These are phyloP conservation scores for Drosophila busckii DNA, from an alignment of 1,140 invertebrate species.

Conservation along the genomic window DNA sequence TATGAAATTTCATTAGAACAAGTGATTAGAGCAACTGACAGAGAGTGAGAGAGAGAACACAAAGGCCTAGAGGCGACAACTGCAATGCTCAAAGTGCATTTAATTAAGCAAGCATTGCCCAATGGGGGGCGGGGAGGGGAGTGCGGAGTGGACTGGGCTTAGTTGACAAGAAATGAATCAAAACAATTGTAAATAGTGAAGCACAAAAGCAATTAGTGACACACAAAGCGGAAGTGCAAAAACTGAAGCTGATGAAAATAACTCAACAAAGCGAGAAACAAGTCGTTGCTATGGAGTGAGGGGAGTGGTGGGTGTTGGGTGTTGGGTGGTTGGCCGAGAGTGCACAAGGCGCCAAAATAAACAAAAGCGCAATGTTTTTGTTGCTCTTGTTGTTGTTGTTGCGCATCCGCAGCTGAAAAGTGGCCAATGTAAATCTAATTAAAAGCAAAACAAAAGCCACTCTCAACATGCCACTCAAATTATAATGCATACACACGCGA, in stretches of 20 bases:
- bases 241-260: slow-evolving; percentile 75
- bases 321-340: slow-evolving; percentile 14
- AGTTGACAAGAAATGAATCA: slow-evolving; percentile 71
- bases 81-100: slow-evolving; percentile 69
- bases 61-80: slow-evolving; percentile 48
- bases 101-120: slow-evolving; percentile 54
- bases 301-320: slow-evolving; percentile 2
- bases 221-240: slow-evolving; percentile 74
- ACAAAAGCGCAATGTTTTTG: slow-evolving; percentile 66
- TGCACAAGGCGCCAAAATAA: slow-evolving; percentile 71
- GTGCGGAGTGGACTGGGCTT: not conserved
- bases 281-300: not conserved
- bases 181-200: slow-evolving; percentile 75
- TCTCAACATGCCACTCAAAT: slow-evolving; percentile 73
- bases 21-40: slow-evolving; percentile 37
- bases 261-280: slow-evolving; percentile 37
- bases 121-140: not conserved
- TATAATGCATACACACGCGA: slow-evolving; percentile 58
- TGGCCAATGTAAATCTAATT: slow-evolving; percentile 76
- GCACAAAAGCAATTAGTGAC: slow-evolving; percentile 76
- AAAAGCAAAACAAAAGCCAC: slow-evolving; percentile 74
- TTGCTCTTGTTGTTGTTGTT: slow-evolving; percentile 34
- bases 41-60: slow-evolving; percentile 4
- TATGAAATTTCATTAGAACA: slow-evolving; percentile 49
- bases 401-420: slow-evolving; percentile 62